Evolutionary conservation across 2,113 vertebrate species (phyloP).

Genomic region (Lagopus leucura): DNA sequence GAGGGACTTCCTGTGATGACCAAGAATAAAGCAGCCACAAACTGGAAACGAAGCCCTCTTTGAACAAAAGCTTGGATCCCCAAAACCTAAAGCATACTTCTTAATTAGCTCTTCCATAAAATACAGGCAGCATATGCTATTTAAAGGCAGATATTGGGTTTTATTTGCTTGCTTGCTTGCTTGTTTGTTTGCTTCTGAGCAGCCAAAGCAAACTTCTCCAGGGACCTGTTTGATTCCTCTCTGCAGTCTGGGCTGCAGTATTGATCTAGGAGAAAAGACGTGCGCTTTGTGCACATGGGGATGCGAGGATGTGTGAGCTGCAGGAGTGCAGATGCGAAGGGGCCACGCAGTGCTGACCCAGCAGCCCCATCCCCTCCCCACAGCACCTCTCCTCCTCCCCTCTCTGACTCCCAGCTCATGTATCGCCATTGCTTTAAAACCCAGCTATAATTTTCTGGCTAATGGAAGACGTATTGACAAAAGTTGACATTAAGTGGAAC

Average conservation of each 20-base stretch:
- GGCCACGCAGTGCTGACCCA: neutral
- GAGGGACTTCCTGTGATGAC: neutral
- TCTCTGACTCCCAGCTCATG: neutral
- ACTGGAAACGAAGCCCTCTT: neutral
- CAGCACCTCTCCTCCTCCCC: neutral
- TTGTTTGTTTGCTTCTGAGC: slow-evolving; percentile 31
- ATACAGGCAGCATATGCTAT: neutral
- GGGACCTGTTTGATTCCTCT: slow-evolving; percentile 41
- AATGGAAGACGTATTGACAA: slow-evolving; percentile 83
- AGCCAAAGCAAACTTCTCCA: slow-evolving; percentile 30
- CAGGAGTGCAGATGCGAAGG: neutral
- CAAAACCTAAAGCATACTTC: neutral
- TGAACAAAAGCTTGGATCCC: neutral
- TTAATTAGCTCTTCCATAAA: slow-evolving; percentile 43
- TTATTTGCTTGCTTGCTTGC: slow-evolving; percentile 47
- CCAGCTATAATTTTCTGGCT: slow-evolving; percentile 79
- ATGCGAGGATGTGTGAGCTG: accelerated
- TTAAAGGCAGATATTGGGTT: neutral
- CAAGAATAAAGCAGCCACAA: neutral
- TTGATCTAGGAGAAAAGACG: neutral
- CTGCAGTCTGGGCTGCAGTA: slow-evolving; percentile 43
- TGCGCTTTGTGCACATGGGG: neutral
- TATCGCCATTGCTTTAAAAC: slow-evolving; percentile 51
- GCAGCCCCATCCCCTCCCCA: neutral
- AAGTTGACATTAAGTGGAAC: slow-evolving; percentile 83